Evolutionary conservation across 2,113 vertebrate genomes (phyloP).

Genomic region (Saiga tatarica): DNA sequence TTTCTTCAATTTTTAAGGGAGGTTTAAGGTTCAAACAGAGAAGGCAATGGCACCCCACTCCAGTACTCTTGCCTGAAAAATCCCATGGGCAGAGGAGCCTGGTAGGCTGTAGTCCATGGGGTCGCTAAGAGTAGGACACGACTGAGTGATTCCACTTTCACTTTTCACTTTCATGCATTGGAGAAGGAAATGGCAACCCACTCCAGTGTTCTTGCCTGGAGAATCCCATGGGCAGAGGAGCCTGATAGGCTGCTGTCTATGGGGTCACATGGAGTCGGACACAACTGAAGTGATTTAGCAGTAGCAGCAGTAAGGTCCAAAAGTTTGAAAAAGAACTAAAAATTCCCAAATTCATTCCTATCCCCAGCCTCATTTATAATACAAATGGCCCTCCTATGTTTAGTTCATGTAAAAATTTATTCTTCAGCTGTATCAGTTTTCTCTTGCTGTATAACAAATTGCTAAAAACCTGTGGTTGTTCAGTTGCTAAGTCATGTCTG

Average conservation of each 20-base stretch:
- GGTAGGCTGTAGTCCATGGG: too few species aligned
- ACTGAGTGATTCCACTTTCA: too few species aligned
- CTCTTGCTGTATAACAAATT: background rate
- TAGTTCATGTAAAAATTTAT: background rate
- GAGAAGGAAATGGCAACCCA: too few species aligned
- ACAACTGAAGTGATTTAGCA: too few species aligned
- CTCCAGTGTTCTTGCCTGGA: too few species aligned
- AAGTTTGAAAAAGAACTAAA: background rate
- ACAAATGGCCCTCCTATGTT: background rate
- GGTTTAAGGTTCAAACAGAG: background rate
- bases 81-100: fast-evolving
- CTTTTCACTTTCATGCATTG: too few species aligned
- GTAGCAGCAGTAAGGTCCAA: background rate
- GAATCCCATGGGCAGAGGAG: too few species aligned
- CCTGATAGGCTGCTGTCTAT: too few species aligned
- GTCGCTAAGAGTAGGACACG: fast-evolving
- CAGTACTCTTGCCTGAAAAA: too few species aligned
- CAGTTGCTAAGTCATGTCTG: background rate
- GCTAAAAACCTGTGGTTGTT: background rate
- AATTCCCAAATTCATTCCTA: background rate
- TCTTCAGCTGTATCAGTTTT: background rate
- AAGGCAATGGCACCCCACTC: too few species aligned
- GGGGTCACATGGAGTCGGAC: fast-evolving
- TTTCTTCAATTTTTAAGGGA: background rate
- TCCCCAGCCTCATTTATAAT: background rate